Base-by-base conservation (phyloP, 1,140 invertebrate genomes). In the Brachionus rotundiformis region DNA sequence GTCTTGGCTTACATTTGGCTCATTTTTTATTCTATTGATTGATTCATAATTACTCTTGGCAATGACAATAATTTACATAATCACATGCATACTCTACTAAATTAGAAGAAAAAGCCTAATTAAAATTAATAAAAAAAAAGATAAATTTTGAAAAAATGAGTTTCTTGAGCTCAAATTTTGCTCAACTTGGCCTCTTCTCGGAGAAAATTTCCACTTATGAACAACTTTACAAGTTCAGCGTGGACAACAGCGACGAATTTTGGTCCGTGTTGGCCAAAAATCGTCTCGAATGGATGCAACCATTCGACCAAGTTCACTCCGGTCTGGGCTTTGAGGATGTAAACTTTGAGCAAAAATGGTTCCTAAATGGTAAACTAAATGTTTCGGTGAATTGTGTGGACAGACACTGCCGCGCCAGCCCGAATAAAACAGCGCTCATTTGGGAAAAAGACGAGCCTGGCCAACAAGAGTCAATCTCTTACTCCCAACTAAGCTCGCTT, bases 381-480 rank as follows among this genome's bases (percentile, higher is more conserved):
- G 89, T 87, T 16, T 87, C 90, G 83, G 90, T 89, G 1, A 90
- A 90, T 83, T 90, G 90, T 85, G 85, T 91, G 39, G 90, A 90
- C 82, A 86, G 90, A 36, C 89, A 90, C 84, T 84, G 87, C 31
- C 83, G 85, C 36, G 73, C 80, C 10, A 80, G 86, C 81, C 88
- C 88, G 3, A 85, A 90, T 73, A 82, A 85, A 44, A 82, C 87
- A 39, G 90, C 90, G 13, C 83, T 91, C 3, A 89, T 91, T 77
- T 90, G 89, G 88, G 90, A 91, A 83, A 88, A 89, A 84, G 90
- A 91, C 86, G 90, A 90, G 83, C 89, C 90, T n/a, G 87, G 87
- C 0, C 84, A 85, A 77, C 84, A 88, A 31, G 86, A 89, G 83
- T 84, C 84, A 65, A 84, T 90, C 23, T 87, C 89, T 2, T 90